Evolutionary conservation across 2,113 vertebrate species (phyloP), one percentile per base, ranked within the genome.

Genomic region (Gulo gulo): DNA sequence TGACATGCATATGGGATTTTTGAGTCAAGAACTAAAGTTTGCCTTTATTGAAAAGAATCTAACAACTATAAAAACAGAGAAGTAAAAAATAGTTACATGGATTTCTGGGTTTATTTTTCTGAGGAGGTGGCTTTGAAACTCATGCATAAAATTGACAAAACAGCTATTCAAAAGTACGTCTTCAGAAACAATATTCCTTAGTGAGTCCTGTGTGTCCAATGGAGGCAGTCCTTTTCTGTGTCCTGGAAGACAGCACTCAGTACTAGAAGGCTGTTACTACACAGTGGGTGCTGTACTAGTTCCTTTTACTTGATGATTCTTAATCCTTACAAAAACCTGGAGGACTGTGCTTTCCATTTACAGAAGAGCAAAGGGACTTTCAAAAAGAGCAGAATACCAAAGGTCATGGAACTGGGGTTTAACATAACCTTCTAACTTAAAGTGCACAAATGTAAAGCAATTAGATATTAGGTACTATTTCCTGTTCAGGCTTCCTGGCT

Each of bases 41-140:
- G 13, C 63, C 36, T 65, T 92, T 91, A n/a, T 31, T 71, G 36
- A 86, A 94, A 73, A 92, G 67, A 94, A 85, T 39, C 50, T 82
- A 74, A 85, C 42, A 36, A 82, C 59, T 63, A 69, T 82, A 86
- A 96, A 93, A 0, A 36, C 71, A 89, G 47, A 61, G 50, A 74
- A 88, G 29, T 85, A 23, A 94, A 89, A 92, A n/a, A 36, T 76
- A 89, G 45, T 59, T 73, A 42, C 39, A 34, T 86, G 78, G 31
- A 10, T 88, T 95, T 89, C 87, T 97, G 73, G 39, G 55, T 86
- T 97, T 69, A 59, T 95, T 95, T 97, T 98, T 88, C 92, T 88
- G 76, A 96, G 65, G 96, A 88, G 67, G 39, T 82, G 26, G 36
- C 13, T 93, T 97, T 97, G 76, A 97, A 96, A 97, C 91, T 67